phyloP scores from a whole-genome alignment of 2,113 vertebrate genomes.

The Python bivittatus region DNA sequence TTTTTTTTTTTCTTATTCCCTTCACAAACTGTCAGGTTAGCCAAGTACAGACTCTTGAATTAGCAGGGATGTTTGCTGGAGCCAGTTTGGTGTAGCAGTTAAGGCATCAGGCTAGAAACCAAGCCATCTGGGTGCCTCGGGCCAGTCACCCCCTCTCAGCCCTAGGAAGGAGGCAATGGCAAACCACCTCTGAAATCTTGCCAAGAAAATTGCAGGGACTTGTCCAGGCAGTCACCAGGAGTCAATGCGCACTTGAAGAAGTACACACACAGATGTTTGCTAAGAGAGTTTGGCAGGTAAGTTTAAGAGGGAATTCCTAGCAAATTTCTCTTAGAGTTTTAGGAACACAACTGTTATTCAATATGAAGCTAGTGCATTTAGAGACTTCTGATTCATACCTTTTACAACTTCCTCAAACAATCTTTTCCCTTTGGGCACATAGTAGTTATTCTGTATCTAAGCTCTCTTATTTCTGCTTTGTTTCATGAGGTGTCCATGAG shows the following conservation, averaged over 20 bases:
- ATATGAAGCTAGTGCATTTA: background rate
- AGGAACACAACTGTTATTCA: background rate
- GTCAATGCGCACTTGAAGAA: no score
- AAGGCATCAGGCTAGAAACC: no score
- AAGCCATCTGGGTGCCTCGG: no score
- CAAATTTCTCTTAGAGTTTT: background rate
- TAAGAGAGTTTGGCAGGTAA: background rate
- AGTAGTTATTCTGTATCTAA: background rate
- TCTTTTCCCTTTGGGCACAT: background rate
- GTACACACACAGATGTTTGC: background rate
- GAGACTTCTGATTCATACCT: background rate
- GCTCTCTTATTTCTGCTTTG: background rate
- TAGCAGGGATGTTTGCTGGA: no score
- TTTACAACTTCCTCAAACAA: background rate
- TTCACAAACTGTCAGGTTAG: background rate
- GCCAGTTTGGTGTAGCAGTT: no score
- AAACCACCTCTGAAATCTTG: no score
- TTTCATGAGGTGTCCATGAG: background rate
- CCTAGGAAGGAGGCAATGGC: no score
- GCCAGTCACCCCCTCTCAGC: no score
- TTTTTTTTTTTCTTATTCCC: background rate
- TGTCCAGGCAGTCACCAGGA: no score
- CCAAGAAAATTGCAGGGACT: no score
- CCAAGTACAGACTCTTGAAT: background rate
- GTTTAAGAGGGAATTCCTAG: background rate